A percentile compares a stretch with the other conserved stretches of the same genome.
phyloP scores from a whole-genome alignment of 2,888 invertebrate genomes.

The Idaea aversata region DNA sequence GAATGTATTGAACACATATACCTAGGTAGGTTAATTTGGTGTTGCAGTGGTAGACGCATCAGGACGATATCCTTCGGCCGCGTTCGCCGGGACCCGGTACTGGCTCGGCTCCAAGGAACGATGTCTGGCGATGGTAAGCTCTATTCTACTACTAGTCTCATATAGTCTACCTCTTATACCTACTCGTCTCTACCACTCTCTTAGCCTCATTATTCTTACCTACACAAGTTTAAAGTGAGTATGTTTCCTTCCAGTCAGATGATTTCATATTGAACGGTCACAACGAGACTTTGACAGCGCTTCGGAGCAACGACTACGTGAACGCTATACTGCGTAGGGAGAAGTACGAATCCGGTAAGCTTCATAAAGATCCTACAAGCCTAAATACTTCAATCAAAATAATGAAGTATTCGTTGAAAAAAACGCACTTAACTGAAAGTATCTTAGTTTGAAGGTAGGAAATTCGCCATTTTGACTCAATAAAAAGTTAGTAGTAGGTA shows the following conservation, averaged over 20 bases:
- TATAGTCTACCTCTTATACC: conserved; percentile 3
- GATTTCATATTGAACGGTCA: conserved; percentile 24
- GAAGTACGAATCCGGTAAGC: conserved; percentile 51
- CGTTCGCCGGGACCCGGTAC: conserved; percentile 64
- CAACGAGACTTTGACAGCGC: conserved; percentile 44
- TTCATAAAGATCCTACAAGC: neutral
- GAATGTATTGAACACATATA: no score
- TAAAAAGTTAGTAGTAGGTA: no score
- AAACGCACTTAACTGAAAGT: no score
- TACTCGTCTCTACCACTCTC: neutral
- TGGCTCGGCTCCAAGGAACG: conserved; percentile 73
- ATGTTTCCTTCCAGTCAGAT: conserved; percentile 2
- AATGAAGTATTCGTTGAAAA: neutral
- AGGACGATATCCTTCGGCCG: conserved; percentile 64
- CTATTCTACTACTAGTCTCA: conserved; percentile 9
- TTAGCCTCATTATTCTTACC: neutral
- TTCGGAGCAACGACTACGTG: conserved; percentile 44
- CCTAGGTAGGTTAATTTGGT: no score
- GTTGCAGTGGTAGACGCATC: conserved; percentile 66
- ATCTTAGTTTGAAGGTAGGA: no score
- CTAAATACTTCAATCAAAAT: neutral
- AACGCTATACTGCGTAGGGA: conserved; percentile 41
- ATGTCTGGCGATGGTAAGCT: conserved; percentile 61
- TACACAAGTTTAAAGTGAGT: neutral
- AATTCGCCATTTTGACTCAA: no score